Evolutionary conservation across 2,113 vertebrate genomes (phyloP).

Genomic region (Dasyprocta punctata): DNA sequence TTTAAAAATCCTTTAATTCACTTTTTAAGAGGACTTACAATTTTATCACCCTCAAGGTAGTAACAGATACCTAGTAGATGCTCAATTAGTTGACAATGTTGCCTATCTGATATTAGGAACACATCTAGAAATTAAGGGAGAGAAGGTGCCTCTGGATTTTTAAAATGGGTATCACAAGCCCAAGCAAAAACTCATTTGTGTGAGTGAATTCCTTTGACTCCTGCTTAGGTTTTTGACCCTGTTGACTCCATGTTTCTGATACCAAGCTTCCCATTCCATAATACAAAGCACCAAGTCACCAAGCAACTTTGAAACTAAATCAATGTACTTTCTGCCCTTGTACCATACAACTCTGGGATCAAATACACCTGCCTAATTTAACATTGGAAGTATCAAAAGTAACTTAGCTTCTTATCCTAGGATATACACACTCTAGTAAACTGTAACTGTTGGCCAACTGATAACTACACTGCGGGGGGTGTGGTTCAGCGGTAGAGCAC

Average conservation of each 20-base stretch:
- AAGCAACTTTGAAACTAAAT: not conserved
- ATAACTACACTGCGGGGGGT: no score
- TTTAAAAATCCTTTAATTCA: not conserved
- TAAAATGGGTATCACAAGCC: not conserved
- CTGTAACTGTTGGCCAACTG: not conserved
- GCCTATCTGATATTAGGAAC: not conserved
- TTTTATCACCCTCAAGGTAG: not conserved
- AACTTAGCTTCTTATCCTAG: not conserved
- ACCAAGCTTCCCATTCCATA: not conserved
- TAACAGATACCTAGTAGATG: not conserved
- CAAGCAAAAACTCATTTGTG: not conserved
- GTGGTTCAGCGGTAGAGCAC: not conserved
- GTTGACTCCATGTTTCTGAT: not conserved
- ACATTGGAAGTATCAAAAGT: slow-evolving; percentile 3
- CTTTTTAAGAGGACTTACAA: not conserved
- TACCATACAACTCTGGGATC: not conserved
- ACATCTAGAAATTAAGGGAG: not conserved
- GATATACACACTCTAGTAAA: not conserved
- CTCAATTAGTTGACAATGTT: not conserved
- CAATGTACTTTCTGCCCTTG: not conserved
- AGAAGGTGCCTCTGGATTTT: not conserved
- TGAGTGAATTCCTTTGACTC: not conserved
- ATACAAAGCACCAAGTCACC: not conserved
- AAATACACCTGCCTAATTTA: not conserved
- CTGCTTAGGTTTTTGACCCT: not conserved